Base-by-base conservation (phyloP, 2,113 vertebrate genomes). In the Melanotaenia duboulayi region DNA sequence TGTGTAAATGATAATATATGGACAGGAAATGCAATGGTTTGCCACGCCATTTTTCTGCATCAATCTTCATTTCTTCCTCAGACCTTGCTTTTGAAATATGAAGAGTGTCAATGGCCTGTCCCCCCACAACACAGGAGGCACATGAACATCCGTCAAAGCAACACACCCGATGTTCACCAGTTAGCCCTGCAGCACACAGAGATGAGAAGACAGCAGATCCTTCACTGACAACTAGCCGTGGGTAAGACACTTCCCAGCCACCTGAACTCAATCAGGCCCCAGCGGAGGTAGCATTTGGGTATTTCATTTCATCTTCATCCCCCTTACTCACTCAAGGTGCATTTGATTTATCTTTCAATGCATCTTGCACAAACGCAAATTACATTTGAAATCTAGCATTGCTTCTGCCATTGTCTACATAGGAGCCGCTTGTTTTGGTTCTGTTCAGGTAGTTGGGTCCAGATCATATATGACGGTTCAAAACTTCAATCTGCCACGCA, bases 41-140 rank as follows among this genome's bases (percentile, higher is more conserved):
- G 83, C 76, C 42, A 73, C 16, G 32, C 51, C 71, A 54, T 60
- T 90, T 86, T 71, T 64, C 61, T 44, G 58, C 90, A 94, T 94
- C 93, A 93, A 94, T 94, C 93, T 94, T 94, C 90, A 94, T 94
- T 94, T 91, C 83, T 76, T 68, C 76, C 90, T 89, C 90, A 89
- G 92, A 92, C 92, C 82, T 89, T 71, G 86, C 79, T 81, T 83
- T 84, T 93, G 93, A 94, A 92, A 92, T 88, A 94, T 93, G 93
- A 92, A 93, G 91, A 73, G 90, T 91, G 91, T 90, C 88, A 90
- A 79, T 79, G 80, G 88, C 87, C 89, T 78, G 81, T 87, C 90
- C 83, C 87, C 87, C 83, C 66, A 63, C 85, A 83, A 90, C 88
- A 89, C 87, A 35, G 81, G 86, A 87, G 78, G 81, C 78, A 23